These are phyloP conservation scores for Operophtera brumata DNA, from an alignment of 2,888 invertebrate species.

Conservation along the genomic window DNA sequence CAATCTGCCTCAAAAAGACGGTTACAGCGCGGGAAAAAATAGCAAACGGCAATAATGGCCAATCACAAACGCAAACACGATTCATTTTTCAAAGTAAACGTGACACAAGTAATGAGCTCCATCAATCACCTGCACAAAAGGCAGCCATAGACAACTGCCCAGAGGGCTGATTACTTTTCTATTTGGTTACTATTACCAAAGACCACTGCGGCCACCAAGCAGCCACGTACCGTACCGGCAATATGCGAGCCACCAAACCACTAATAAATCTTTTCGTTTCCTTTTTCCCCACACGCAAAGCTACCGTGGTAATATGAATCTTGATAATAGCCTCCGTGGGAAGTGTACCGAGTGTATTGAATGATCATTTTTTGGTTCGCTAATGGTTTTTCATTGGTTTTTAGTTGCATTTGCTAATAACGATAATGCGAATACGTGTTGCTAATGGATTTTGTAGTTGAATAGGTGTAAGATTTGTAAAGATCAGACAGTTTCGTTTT, in stretches of 20 bases:
- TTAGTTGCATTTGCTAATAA: constrained; percentile 46
- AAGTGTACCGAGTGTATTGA: constrained; percentile 63
- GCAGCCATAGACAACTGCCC: constrained; percentile 63
- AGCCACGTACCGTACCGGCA: neutral
- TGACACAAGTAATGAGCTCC: constrained; percentile 66
- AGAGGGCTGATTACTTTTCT: constrained; percentile 58
- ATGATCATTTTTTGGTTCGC: constrained; percentile 55
- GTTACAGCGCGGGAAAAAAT: constrained; percentile 32
- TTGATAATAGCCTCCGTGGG: constrained; percentile 62
- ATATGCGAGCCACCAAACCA: neutral
- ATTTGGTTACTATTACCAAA: constrained; percentile 48
- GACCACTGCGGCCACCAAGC: constrained; percentile 32
- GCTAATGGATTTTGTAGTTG: constrained; percentile 23
- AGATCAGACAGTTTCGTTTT: too few species aligned
- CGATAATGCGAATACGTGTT: constrained; percentile 22
- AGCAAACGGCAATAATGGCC: constrained; percentile 49
- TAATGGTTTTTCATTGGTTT: constrained; percentile 64
- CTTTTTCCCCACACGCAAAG: constrained; percentile 36
- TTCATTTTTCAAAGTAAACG: constrained; percentile 72
- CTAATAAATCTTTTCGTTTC: constrained; percentile 27
- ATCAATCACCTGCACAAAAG: constrained; percentile 74
- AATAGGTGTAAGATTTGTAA: too few species aligned
- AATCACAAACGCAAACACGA: constrained; percentile 65
- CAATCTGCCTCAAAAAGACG: neutral
- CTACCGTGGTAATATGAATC: constrained; percentile 43